Base-by-base conservation (phyloP, 2,797 vertebrate species). In the Oreortyx pictus region DNA sequence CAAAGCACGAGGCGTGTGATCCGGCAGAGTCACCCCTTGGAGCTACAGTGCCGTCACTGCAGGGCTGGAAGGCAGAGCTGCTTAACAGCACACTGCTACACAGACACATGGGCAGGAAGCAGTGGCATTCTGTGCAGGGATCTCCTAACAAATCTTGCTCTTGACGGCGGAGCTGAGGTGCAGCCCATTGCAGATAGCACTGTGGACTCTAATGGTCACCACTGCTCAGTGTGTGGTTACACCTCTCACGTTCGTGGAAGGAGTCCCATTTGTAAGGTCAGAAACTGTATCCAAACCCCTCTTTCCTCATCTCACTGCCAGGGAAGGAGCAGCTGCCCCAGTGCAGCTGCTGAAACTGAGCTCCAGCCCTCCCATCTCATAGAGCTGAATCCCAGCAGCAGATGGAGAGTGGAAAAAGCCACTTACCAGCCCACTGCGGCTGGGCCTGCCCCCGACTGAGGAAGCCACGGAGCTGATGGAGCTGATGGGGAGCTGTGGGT, bases 391-490 rank as follows among this genome's bases (percentile, higher is more conserved):
- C 49, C 8, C 11, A 22, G 29, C 14, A 67, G 46, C 10, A 10
- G 52, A 8, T 1, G 0, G 4, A 52, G 31, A 61, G n/a, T 83
- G 65, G 2, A n/a, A 72, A 50, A 16, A 54, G 57, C 3, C 20
- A 76, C 98, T 98, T 89, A 99, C 99, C 98, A 99, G 97, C 64
- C 99, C 99, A 0, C 99, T 98, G 75, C 99, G 98, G 97, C 99
- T 99, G 79, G 99, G 99, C 52, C 99, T 97, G 61, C 99, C 99
- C 10, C 99, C 98, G 2, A 99, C 99, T 0, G 99, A 99, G 2
- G 99, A 99, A 66, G 99, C 99, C 96, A 99, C 99, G 0, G 99
- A 99, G 97, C 99, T 99, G 97, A 99, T 99, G 0, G 99, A 99
- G 97, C 99, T n/a, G n/a, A n/a, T n/a, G n/a, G n/a, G n/a, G n/a